A percentile compares a stretch with the other conserved stretches of the same genome.
These are phyloP conservation scores for Saiga tatarica DNA, from an alignment of 2,113 vertebrate genomes.

Conservation along the genomic window DNA sequence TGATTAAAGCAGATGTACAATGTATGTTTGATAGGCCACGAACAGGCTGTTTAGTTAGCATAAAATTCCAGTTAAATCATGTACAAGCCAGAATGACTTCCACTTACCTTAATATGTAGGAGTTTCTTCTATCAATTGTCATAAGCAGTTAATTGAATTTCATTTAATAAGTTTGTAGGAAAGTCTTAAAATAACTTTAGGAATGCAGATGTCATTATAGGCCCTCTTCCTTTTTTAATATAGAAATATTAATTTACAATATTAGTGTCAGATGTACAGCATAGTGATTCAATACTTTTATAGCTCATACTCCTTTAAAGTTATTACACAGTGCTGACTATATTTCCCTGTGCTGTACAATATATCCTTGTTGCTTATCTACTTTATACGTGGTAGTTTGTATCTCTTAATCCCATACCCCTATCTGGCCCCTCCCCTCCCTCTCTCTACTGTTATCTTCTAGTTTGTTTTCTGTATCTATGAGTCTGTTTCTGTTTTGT, in stretches of 20 bases:
- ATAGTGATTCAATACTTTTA: neutral
- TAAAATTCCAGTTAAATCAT: neutral
- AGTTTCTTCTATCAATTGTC: neutral
- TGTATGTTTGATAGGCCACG: neutral
- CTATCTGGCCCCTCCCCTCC: neutral
- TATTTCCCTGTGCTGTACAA: neutral
- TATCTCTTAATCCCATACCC: neutral
- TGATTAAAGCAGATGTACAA: neutral
- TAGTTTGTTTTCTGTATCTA: neutral
- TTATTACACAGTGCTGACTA: neutral
- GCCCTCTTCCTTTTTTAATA: neutral
- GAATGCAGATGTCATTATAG: conserved; percentile 71
- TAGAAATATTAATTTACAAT: neutral
- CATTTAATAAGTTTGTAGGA: conserved; percentile 72
- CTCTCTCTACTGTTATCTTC: neutral
- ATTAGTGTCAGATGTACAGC: neutral
- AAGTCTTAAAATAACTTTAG: conserved; percentile 76
- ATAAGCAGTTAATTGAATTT: conserved; percentile 22
- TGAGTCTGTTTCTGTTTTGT: neutral
- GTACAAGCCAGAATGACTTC: neutral
- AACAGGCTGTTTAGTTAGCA: neutral
- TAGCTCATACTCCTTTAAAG: neutral
- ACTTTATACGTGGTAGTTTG: neutral
- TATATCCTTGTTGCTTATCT: neutral
- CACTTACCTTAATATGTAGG: neutral